Evolutionary conservation across 2,113 vertebrate genomes (phyloP).

Genomic region (Chrysochloris asiatica): DNA sequence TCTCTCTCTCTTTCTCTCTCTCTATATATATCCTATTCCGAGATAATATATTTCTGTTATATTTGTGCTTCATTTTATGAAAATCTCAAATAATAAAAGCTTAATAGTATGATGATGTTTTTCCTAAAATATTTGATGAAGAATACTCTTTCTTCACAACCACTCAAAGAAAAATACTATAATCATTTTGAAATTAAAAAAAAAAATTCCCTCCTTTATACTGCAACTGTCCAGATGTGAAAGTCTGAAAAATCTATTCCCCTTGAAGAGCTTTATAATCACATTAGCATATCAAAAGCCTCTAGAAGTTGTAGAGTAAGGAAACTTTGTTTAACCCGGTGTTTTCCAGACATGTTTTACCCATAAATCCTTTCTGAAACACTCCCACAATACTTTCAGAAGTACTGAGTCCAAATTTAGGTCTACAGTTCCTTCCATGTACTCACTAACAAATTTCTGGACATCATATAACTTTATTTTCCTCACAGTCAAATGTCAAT

Average conservation of each 20-base stretch:
- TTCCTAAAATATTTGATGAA: not conserved
- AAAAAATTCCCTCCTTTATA: no score
- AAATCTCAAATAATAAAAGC: not conserved
- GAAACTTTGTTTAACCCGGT: not conserved
- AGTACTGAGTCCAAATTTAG: not conserved
- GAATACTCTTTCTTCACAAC: not conserved
- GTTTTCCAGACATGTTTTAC: constrained; percentile 4
- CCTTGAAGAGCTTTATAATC: constrained; percentile 24
- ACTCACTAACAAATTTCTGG: not conserved
- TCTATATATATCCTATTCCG: no score
- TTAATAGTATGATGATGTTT: not conserved
- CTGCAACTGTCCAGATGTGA: constrained; percentile 15
- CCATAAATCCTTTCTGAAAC: not conserved
- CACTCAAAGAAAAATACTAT: not conserved
- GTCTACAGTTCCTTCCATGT: not conserved
- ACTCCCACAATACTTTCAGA: not conserved
- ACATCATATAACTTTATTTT: constrained; percentile 32
- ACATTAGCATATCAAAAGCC: constrained; percentile 45
- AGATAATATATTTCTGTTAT: not conserved
- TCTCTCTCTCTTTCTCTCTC: no score
- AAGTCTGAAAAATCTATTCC: not conserved
- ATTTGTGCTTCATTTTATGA: constrained; percentile 28
- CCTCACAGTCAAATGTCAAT: not conserved
- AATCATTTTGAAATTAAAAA: constrained; percentile 12
- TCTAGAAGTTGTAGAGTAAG: not conserved